Base-by-base conservation (phyloP, 2,797 vertebrate species). In the Acipenser ruthenus region DNA sequence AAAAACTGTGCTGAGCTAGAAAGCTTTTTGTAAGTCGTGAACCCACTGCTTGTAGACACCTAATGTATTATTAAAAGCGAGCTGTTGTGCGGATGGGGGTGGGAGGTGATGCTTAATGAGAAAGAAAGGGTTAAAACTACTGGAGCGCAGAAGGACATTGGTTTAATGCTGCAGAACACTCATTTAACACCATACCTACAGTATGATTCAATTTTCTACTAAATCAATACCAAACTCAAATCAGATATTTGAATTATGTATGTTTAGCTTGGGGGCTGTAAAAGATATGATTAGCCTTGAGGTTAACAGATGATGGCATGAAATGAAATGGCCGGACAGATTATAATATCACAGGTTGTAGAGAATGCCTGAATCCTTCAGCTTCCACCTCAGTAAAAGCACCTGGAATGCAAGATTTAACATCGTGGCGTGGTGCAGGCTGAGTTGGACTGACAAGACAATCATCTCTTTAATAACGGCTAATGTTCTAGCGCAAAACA, bases 251-350 rank as follows among this genome's bases (percentile, higher is more conserved):
- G 65, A 79, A 81, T 82, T 79, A 84, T 82, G 74, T 75, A 78
- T 82, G 77, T 67, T 74, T 78, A 68, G 77, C 82, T 76, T 69
- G 72, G 71, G 74, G 78, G 72, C 76, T 58, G 49, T 73, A 76
- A 70, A 72, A 79, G 82, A 84, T 78, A 79, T 71, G 78, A 72
- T 71, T 82, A 78, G 79, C 78, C 83, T 68, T 77, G 80, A 86
- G 84, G 86, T 86, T 85, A 87, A 85, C 87, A 87, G 86, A 88
- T 87, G 87, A 83, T 79, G 82, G 78, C 79, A 86, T 86, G 83
- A 87, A 86, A 85, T 80, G 71, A 82, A 84, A 85, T 77, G 74
- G 77, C 72, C 77, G 74, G 80, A 79, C 79, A 75, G 79, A 79
- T 84, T 84, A 83, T 85, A 87, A 88, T 82, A 82, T 79, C 77